Conservation (phyloP, 2,113 vertebrate species). For the Silurus glanis region DNA sequence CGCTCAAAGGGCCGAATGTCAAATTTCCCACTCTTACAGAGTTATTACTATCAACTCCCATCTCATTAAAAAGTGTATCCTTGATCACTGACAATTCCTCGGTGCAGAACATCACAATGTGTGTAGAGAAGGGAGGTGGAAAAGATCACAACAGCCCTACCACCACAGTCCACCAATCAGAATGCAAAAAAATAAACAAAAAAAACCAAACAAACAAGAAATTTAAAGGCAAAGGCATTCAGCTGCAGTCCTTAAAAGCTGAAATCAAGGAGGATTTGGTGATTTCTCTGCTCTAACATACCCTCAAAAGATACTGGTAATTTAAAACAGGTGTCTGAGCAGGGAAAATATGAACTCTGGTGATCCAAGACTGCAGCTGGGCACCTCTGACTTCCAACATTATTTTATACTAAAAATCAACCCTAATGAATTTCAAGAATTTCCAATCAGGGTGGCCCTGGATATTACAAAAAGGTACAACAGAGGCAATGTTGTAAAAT, state of each 20-base stretch:
- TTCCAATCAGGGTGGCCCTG: constrained; percentile 10
- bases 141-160: background rate
- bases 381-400: background rate
- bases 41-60: background rate
- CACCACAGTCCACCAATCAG: constrained; percentile 9
- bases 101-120: background rate
- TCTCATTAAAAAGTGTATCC: background rate
- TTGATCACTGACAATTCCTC: background rate
- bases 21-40: constrained; percentile 1
- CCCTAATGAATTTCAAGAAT: constrained; percentile 6
- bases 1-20: constrained; percentile 22
- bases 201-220: background rate
- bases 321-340: background rate
- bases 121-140: background rate
- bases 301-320: background rate
- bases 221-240: background rate
- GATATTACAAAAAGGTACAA: constrained; percentile 14
- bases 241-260: background rate
- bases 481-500: constrained; percentile 15
- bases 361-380: background rate
- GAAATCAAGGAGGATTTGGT: background rate
- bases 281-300: background rate
- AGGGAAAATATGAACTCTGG: background rate
- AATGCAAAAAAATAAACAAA: background rate
- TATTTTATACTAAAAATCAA: constrained; percentile 4